These are phyloP conservation scores for Proales similis DNA, from an alignment of 1,140 invertebrate genomes.

Conservation along the genomic window DNA sequence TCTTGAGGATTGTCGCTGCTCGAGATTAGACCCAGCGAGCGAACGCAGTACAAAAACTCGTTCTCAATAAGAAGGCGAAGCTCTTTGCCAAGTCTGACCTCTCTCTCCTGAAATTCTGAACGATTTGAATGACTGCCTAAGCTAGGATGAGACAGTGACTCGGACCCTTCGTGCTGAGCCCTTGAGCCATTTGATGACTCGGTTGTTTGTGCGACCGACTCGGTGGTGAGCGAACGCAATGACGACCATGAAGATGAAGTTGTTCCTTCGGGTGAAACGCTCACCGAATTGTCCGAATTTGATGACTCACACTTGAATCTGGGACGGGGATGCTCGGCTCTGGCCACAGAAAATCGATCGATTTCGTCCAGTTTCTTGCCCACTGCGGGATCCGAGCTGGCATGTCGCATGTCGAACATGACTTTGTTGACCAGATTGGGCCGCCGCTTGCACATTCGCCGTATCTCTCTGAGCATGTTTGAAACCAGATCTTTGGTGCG, in stretches of 20 bases:
- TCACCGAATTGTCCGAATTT: too few relatives aligned
- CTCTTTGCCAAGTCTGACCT: conserved; percentile 5
- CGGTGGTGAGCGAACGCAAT: neutral
- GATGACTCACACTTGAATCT: too few relatives aligned
- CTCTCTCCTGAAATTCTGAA: too few relatives aligned
- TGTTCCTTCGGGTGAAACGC: too few relatives aligned
- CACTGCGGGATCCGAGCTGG: too few relatives aligned
- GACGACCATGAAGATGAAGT: conserved; percentile 28
- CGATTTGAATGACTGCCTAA: too few relatives aligned
- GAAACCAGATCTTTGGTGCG: conserved; percentile 26
- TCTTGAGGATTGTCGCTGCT: too few relatives aligned
- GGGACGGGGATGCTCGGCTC: too few relatives aligned
- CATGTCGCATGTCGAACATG: conserved; percentile 23
- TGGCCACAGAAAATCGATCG: too few relatives aligned
- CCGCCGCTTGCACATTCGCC: conserved; percentile 13
- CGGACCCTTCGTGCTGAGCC: neutral
- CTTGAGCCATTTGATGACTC: neutral
- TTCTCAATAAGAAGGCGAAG: conserved; percentile 16
- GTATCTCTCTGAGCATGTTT: conserved; percentile 34
- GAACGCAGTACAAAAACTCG: conserved; percentile 19
- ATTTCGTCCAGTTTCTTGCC: too few relatives aligned
- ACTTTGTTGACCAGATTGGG: conserved; percentile 32
- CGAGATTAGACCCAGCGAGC: conserved; percentile 5
- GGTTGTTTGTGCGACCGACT: neutral
- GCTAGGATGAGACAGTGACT: too few relatives aligned